Evolutionary conservation across 2,113 vertebrate species (phyloP).

Genomic region (Willisornis vidua): DNA sequence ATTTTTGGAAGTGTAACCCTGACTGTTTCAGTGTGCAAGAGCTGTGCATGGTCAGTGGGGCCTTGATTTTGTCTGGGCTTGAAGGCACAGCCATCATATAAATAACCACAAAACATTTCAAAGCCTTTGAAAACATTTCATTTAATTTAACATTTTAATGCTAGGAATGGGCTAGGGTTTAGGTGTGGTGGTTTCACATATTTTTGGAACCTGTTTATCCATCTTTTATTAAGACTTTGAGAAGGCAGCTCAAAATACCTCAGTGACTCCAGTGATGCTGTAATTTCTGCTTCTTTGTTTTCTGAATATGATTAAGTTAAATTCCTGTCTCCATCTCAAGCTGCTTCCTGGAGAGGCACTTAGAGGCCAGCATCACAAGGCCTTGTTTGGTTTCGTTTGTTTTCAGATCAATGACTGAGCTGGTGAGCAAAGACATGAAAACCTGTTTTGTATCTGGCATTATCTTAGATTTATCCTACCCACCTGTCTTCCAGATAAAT

Average conservation of each 20-base stretch:
- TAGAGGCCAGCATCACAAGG: neutral
- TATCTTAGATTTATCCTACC: neutral
- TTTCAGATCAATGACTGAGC: neutral
- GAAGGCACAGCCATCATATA: neutral
- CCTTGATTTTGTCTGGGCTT: neutral
- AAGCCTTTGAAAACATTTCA: neutral
- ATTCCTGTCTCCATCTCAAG: constrained; percentile 16
- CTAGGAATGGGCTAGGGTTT: constrained; percentile 25
- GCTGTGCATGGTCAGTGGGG: neutral
- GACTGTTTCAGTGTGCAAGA: neutral
- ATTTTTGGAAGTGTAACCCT: neutral
- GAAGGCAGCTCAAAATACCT: constrained; percentile 46
- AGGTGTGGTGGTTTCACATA: constrained; percentile 69
- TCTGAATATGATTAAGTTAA: constrained; percentile 27
- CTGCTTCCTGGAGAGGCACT: neutral
- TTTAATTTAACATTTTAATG: constrained; percentile 54
- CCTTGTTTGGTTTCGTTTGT: neutral
- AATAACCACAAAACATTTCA: constrained; percentile 21
- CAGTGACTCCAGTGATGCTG: constrained; percentile 21
- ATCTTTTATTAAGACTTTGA: constrained; percentile 54
- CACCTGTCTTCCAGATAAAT: neutral
- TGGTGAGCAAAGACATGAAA: neutral
- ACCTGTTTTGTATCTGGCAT: neutral
- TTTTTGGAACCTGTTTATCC: constrained; percentile 67
- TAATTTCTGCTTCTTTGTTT: constrained; percentile 57